Evolutionary conservation across 1,140 invertebrate genomes (phyloP).

Genomic region (Aphis gossypii): DNA sequence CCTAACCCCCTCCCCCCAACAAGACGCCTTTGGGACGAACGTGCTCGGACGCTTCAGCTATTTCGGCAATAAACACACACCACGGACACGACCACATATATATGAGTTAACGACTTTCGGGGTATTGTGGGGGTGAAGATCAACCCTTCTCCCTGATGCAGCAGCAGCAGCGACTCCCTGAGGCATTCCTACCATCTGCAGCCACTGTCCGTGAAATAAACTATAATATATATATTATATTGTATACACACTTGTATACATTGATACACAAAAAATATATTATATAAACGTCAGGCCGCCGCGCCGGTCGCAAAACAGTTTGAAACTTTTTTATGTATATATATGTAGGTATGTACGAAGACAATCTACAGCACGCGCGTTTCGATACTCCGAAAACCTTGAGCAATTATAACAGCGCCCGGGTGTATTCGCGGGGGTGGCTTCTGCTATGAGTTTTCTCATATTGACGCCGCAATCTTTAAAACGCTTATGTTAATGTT

Average conservation of each 20-base stretch:
- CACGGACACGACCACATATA: slow-evolving; percentile 43
- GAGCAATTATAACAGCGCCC: not conserved
- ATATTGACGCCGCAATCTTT: not conserved
- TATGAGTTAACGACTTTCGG: slow-evolving; percentile 26
- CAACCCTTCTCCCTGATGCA: not conserved
- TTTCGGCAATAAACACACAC: slow-evolving; percentile 36
- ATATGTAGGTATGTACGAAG: not conserved
- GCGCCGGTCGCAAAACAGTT: not conserved
- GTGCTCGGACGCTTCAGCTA: slow-evolving; percentile 35
- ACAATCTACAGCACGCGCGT: not conserved
- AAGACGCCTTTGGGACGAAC: not conserved
- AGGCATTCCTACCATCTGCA: slow-evolving; percentile 27
- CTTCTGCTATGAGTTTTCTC: not conserved
- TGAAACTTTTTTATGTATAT: not conserved
- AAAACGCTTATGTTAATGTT: not conserved
- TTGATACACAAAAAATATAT: not conserved
- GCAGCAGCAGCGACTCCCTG: not conserved
- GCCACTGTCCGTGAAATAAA: slow-evolving; percentile 33
- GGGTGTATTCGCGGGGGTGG: not conserved
- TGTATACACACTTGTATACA: not conserved
- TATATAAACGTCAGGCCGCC: not conserved
- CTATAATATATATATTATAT: not conserved
- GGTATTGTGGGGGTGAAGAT: not conserved
- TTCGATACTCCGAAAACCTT: not conserved
- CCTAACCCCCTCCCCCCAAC: not conserved